phyloP scores from a whole-genome alignment of 2,797 vertebrate species.

The Spinus olivaceus region DNA sequence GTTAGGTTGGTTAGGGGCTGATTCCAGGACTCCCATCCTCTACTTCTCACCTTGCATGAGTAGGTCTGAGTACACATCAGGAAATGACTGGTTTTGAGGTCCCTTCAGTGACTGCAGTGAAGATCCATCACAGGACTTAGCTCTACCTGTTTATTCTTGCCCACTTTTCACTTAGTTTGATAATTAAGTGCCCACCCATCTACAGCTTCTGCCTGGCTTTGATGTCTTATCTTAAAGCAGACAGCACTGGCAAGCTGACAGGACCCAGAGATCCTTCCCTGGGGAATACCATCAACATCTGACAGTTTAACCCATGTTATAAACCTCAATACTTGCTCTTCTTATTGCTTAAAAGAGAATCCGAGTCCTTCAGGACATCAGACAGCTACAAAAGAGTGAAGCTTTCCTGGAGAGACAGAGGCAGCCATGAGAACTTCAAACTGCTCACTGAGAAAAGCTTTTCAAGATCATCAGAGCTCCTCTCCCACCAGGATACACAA shows the following conservation, averaged over 20 bases:
- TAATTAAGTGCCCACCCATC: background rate
- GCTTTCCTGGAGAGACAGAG: background rate
- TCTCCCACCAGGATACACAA: background rate
- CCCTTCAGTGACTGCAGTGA: background rate
- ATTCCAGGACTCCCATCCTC: background rate
- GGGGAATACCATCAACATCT: background rate
- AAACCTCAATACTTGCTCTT: background rate
- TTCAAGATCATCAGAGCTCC: background rate
- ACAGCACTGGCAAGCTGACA: background rate
- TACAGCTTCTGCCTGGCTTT: background rate
- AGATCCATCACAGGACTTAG: background rate
- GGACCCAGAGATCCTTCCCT: background rate
- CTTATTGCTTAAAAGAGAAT: background rate
- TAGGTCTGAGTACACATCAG: background rate
- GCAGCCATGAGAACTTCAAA: background rate
- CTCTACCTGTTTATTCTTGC: background rate
- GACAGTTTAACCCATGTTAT: background rate
- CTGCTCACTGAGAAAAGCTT: background rate
- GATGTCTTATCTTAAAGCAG: constrained; percentile 4
- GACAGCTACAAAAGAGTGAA: background rate
- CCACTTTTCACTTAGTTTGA: background rate
- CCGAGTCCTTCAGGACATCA: background rate
- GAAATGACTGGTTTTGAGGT: background rate
- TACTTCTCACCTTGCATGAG: background rate
- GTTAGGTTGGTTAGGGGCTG: background rate